These are phyloP conservation scores for Apogon hyalosoma DNA, from an alignment of 2,797 vertebrate species.

Conservation along the genomic window DNA sequence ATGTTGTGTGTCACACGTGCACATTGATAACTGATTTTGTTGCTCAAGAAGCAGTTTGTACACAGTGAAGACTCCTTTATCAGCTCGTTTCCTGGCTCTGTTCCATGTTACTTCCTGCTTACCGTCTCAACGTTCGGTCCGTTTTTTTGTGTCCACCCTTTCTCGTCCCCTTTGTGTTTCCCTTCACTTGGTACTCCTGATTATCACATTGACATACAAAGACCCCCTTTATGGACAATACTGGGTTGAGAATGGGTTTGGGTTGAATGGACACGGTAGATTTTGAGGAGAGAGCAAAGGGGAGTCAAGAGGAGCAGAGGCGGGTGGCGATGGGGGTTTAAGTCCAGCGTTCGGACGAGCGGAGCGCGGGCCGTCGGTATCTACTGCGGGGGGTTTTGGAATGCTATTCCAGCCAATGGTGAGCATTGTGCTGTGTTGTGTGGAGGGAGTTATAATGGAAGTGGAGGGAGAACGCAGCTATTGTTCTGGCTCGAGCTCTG, in stretches of 20 bases:
- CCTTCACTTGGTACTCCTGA: conserved; percentile 20
- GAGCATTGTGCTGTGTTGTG: conserved; percentile 74
- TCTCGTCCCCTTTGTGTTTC: conserved; percentile 37
- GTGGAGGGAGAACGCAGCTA: conserved; percentile 73
- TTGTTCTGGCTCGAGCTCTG: conserved; percentile 69
- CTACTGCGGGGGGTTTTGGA: conserved; percentile 74
- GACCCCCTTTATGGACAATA: conserved; percentile 30
- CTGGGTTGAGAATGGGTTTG: conserved; percentile 42
- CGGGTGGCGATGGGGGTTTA: conserved; percentile 50
- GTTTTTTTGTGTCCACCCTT: conserved; percentile 7
- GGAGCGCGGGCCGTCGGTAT: conserved; percentile 65
- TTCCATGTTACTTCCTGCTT: neutral
- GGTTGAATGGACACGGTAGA: conserved; percentile 48
- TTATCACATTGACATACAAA: conserved; percentile 53
- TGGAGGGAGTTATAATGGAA: conserved; percentile 78
- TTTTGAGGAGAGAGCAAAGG: conserved; percentile 46
- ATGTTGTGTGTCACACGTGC: neutral
- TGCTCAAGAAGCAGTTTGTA: conserved; percentile 25
- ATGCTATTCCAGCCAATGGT: conserved; percentile 72
- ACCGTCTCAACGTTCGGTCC: neutral
- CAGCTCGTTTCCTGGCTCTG: neutral
- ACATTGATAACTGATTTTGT: neutral
- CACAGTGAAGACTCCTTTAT: conserved; percentile 2
- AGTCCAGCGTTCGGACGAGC: conserved; percentile 52
- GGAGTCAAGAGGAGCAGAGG: conserved; percentile 61